Conservation (phyloP, 2,797 vertebrate species). For the Oryzias dopingdopingensis region DNA sequence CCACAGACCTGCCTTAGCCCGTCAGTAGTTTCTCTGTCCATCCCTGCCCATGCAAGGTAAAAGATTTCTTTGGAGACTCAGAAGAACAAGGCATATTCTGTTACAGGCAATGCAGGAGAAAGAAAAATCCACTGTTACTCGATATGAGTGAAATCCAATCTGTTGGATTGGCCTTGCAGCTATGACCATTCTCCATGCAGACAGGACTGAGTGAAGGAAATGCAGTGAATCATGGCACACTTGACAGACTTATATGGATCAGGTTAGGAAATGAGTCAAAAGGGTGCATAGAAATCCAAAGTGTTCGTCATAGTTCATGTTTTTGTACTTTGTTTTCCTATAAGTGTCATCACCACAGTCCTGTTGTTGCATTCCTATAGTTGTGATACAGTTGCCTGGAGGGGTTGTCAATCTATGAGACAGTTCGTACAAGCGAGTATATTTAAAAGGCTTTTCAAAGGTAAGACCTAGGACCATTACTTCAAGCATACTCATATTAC, state of each 20-base stretch:
- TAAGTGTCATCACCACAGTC: background rate
- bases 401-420: background rate
- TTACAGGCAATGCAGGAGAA: slow-evolving; percentile 70
- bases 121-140: slow-evolving; percentile 75
- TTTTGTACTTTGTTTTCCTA: slow-evolving; percentile 12
- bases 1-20: slow-evolving; percentile 51
- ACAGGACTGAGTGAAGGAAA: slow-evolving; percentile 66
- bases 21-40: slow-evolving; percentile 55
- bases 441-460: background rate
- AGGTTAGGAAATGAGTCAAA: slow-evolving; percentile 31
- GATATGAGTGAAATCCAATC: slow-evolving; percentile 83
- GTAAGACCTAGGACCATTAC: background rate
- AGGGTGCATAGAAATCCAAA: slow-evolving; percentile 15
- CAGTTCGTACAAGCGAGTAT: background rate
- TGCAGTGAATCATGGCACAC: slow-evolving; percentile 59
- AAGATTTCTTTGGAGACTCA: slow-evolving; percentile 72
- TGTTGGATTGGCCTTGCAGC: slow-evolving; percentile 77
- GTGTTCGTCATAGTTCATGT: slow-evolving; percentile 34
- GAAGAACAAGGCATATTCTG: slow-evolving; percentile 74
- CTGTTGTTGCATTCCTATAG: slow-evolving; percentile 12
- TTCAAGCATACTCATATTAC: no score
- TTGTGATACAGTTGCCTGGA: background rate
- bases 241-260: slow-evolving; percentile 58
- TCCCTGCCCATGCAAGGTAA: slow-evolving; percentile 58
- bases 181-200: slow-evolving; percentile 62